Base-by-base conservation (phyloP, 2,113 vertebrate genomes). In the Telmatochromis sp. region DNA sequence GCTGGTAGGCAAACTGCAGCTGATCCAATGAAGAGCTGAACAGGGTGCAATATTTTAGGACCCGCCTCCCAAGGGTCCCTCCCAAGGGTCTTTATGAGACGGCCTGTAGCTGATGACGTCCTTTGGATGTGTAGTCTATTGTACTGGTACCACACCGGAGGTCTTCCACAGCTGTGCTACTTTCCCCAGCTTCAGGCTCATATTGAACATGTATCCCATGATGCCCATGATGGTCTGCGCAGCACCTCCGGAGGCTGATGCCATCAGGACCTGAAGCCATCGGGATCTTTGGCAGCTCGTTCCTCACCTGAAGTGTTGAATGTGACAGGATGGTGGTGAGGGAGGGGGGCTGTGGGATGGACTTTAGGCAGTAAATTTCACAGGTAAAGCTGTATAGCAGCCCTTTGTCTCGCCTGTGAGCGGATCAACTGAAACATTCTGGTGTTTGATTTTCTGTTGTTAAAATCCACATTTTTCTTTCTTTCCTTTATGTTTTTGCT, bases 391-490 rank as follows among this genome's bases (percentile, higher is more conserved):
- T 86, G 7, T 0, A 19, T 55, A 63, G 0, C 35, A 13, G 11
- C 15, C 28, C 28, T 54, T 53, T 33, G n/a, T 79, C 26, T 37
- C 19, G 26, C 23, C 80, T 79, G 14, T 33, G 40, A 45, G 21
- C 10, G 31, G 53, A 83, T 65, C 17, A 63, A 70, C 49, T 73
- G 82, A 33, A 89, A 65, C 47, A 47, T 12, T 26, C 33, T 55
- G 45, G 21, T 70, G 42, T 84, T 28, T 78, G 58, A 21, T 86
- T 58, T 33, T 65, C 40, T 83, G 21, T 79, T 83, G 78, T 85
- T 91, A 14, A 84, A 91, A 89, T 86, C 80, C 54, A 60, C 49
- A 23, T 88, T 85, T 70, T 57, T 83, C 58, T 75, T 28, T 60
- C 17, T 47, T 42, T 58, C 10, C 37, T 54, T 45, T 53, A 73